phyloP scores from a whole-genome alignment of 2,113 vertebrate genomes.

The Ivindomyrus marchei region DNA sequence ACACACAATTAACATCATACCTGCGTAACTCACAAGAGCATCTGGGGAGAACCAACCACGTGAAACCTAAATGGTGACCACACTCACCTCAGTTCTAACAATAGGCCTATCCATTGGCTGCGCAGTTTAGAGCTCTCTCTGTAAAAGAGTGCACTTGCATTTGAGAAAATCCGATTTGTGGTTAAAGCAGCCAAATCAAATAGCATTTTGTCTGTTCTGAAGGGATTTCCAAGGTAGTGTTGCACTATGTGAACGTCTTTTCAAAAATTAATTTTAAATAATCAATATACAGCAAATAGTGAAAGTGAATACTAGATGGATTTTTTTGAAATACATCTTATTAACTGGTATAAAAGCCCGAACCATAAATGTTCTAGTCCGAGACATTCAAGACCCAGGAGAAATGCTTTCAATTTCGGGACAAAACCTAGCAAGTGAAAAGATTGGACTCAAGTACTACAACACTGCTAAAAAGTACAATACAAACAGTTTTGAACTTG shows the following conservation, averaged over 20 bases:
- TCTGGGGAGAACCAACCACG: background rate
- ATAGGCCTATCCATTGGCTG: background rate
- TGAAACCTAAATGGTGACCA: background rate
- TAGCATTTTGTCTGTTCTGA: background rate
- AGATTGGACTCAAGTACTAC: background rate
- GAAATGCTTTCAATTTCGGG: background rate
- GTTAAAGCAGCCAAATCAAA: background rate
- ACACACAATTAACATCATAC: background rate
- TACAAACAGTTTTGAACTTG: background rate
- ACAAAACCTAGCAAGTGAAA: background rate
- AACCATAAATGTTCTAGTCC: background rate
- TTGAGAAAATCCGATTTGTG: background rate
- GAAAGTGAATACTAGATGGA: background rate
- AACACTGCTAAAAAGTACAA: background rate
- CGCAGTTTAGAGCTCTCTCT: background rate
- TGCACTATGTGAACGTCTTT: background rate
- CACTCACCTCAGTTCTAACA: background rate
- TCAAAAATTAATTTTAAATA: background rate
- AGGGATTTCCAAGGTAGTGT: background rate
- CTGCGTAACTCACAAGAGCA: background rate
- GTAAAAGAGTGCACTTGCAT: background rate
- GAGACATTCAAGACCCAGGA: background rate
- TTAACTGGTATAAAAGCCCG: background rate
- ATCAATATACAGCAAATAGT: background rate
- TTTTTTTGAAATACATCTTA: background rate